Base-by-base conservation (phyloP, 2,888 invertebrate species). In the Leptinotarsa peninsularis region DNA sequence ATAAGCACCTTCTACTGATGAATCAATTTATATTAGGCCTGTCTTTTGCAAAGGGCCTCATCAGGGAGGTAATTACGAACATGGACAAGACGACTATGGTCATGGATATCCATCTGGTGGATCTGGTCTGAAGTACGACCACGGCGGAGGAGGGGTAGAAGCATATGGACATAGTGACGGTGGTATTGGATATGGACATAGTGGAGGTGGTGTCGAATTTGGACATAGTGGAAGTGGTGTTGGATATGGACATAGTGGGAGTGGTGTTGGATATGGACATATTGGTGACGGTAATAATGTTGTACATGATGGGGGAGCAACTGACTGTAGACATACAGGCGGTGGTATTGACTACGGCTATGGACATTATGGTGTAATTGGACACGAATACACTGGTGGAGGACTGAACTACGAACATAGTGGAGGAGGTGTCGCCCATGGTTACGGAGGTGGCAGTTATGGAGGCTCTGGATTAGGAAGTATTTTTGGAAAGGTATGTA, bases 381-480 rank as follows among this genome's bases (percentile, higher is more conserved):
- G 33, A 23, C 58, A 72, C 43, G 50, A 66, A n/a, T 67, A 69
- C 52, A 66, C 13, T 54, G 72, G 66, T 50, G 74, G 77, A 14
- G 66, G 27, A 17, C 43, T 49, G 15, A 23, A 63, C 17, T 60
- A 72, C 50, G 66, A 54, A 33, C 67, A 76, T 14, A 49, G 52
- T 68, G 71, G 78, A 54, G 71, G 75, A 17, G 60, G 72, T 49
- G 67, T 72, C 5, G 76, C 76, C 18, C 76, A 78, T 69, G 79
- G 77, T 33, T 82, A 79, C 49, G 78, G 76, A 66, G 69, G 69
- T 13, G 58, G 58, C 56, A 5, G 5, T 58, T 75, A 70, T 49
- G 72, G 71, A 66, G 49, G 75, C 54, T 68, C 70, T 49, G 79
- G 78, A 54, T 76, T 79, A 23, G 80, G 81, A 23, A 67, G 68